phyloP scores from a whole-genome alignment of 2,113 vertebrate species.

The Malurus melanocephalus region DNA sequence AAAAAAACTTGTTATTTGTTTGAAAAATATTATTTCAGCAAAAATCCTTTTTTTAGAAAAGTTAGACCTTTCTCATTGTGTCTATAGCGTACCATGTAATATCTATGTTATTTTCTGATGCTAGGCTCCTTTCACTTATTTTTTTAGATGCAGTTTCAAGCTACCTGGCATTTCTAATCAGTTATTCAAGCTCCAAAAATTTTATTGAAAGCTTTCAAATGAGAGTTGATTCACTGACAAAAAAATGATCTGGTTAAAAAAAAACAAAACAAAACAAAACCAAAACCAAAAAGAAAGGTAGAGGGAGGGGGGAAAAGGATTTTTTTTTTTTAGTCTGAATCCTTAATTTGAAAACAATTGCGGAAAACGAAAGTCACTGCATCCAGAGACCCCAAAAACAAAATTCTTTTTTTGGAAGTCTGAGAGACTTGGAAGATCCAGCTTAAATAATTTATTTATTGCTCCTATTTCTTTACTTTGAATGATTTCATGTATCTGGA shows the following conservation, averaged over 20 bases:
- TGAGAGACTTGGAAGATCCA: neutral
- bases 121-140: neutral
- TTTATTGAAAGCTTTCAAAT: neutral
- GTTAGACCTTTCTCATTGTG: neutral
- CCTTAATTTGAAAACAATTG: neutral
- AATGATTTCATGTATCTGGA: neutral
- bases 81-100: neutral
- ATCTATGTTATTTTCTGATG: neutral
- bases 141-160: neutral
- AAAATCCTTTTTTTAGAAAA: neutral
- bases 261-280: neutral
- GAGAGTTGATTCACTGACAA: neutral
- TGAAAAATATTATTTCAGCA: neutral
- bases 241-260: accelerated
- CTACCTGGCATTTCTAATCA: neutral
- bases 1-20: neutral
- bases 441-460: neutral
- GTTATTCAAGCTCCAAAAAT: neutral
- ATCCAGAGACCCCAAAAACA: neutral
- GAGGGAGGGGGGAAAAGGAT: too few relatives aligned
- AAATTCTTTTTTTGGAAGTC: neutral
- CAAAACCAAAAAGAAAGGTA: neutral
- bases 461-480: neutral
- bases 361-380: neutral
- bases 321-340: neutral